Evolutionary conservation across 2,797 vertebrate genomes (phyloP).

Genomic region (Hydrophis major): DNA sequence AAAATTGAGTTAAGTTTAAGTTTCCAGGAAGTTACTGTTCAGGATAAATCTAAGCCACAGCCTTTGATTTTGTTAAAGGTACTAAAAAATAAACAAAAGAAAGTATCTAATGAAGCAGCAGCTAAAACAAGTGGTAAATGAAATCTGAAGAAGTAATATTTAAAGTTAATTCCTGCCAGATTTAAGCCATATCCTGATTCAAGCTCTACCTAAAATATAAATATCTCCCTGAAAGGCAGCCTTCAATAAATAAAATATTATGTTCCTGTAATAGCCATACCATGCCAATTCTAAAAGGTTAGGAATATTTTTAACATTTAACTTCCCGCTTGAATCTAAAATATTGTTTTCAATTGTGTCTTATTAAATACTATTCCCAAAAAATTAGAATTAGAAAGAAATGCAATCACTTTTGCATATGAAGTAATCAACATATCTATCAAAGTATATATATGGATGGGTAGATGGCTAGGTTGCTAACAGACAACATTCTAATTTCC

Average conservation of each 20-base stretch:
- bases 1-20: background rate
- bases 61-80: background rate
- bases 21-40: background rate
- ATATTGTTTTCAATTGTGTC: background rate
- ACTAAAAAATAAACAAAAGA: background rate
- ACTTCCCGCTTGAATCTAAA: background rate
- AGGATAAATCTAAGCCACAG: background rate
- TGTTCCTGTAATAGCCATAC: background rate
- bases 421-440: background rate
- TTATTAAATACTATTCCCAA: background rate
- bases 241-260: background rate
- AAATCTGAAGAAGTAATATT: background rate
- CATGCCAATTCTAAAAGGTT: background rate
- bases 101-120: background rate
- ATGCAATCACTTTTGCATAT: background rate
- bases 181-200: background rate
- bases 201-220: background rate
- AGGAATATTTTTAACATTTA: background rate
- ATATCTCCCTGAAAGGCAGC: background rate
- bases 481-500: background rate
- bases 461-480: background rate
- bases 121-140: background rate
- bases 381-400: background rate
- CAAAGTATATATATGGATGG: background rate
- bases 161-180: background rate